These are phyloP conservation scores for Drosophila testacea DNA, from an alignment of 2,888 invertebrate species.

Conservation along the genomic window DNA sequence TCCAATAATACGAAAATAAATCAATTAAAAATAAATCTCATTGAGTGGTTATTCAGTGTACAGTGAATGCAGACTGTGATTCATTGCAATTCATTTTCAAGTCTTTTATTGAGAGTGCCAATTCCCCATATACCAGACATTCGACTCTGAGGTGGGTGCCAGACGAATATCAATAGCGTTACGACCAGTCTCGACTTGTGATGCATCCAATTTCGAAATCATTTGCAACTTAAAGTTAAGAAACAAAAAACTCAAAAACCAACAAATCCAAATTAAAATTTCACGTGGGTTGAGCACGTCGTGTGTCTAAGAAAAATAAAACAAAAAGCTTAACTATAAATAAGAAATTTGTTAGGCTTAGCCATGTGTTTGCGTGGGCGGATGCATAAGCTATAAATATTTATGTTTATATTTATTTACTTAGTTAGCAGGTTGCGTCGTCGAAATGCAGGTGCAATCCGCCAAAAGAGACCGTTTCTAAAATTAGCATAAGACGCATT, in stretches of 20 bases:
- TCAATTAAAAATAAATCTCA: conserved; percentile 69
- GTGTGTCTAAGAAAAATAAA: conserved; percentile 38
- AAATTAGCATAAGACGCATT: conserved; percentile 52
- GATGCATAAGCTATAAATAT: conserved; percentile 62
- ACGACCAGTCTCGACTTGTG: conserved; percentile 48
- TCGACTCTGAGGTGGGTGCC: conserved; percentile 63
- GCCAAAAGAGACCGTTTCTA: conserved; percentile 19
- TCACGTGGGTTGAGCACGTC: conserved; percentile 45
- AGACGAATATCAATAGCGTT: conserved; percentile 17
- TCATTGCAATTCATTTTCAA: conserved; percentile 60
- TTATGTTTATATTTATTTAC: conserved; percentile 40
- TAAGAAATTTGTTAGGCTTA: conserved; percentile 42
- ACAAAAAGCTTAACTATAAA: conserved; percentile 51
- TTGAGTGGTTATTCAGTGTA: conserved; percentile 31
- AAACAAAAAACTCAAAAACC: conserved; percentile 28
- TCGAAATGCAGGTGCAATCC: conserved; percentile 63
- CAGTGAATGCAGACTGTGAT: conserved; percentile 46
- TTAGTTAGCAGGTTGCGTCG: conserved; percentile 19
- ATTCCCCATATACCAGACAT: conserved; percentile 39
- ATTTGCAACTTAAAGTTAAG: conserved; percentile 40
- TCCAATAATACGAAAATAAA: conserved; percentile 66
- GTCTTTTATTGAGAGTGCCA: conserved; percentile 53
- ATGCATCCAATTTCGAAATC: conserved; percentile 71
- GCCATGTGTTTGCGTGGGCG: conserved; percentile 56
- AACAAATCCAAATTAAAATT: conserved; percentile 34